Base-by-base conservation (phyloP, 2,888 invertebrate species). In the Macrophya annulata region DNA sequence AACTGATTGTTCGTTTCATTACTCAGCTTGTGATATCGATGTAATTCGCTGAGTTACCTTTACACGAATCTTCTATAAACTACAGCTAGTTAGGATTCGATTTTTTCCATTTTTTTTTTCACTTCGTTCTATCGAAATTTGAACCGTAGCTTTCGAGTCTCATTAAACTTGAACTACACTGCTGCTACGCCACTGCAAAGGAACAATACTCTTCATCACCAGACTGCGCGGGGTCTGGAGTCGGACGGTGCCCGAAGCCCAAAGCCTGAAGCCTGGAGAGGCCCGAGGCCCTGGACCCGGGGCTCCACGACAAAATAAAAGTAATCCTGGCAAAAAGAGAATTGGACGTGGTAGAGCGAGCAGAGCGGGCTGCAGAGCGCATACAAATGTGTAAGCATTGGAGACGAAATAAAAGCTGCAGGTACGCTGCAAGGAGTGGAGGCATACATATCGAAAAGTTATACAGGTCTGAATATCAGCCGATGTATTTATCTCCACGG, bases 251-350 rank as follows among this genome's bases (percentile, higher is more conserved):
- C 74, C 77, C 74, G 79, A 71, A 86, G 55, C 51, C 72, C 76
- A 72, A 86, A 85, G 86, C 85, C 87, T 86, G 86, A 85, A 55
- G 68, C 76, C 48, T 85, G 40, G 72, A 59, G 77, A 65, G 85
- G 55, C 51, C 72, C 76, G 72, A 86, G 82, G 86, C 85, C 87
- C 48, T 85, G 40, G 72, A 59, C 51, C 72, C 76, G 72, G 86
- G 82, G 86, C 85, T n/a, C 87, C 87, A 86, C 86, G 86, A 86
- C 85, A 85, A 90, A 90, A 91, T 89, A 90, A 90, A 89, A 88
- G 88, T 88, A 89, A 89, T 76, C 84, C 85, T 86, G 87, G 87
- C 86, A 88, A 91, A 88, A 90, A 88, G 87, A 87, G 86, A 88
- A 89, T 87, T 85, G 87, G 81, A 85, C 84, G 85, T 81, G 86